Base-by-base conservation (phyloP, 2,888 invertebrate genomes). In the Celastrina argiolus region DNA sequence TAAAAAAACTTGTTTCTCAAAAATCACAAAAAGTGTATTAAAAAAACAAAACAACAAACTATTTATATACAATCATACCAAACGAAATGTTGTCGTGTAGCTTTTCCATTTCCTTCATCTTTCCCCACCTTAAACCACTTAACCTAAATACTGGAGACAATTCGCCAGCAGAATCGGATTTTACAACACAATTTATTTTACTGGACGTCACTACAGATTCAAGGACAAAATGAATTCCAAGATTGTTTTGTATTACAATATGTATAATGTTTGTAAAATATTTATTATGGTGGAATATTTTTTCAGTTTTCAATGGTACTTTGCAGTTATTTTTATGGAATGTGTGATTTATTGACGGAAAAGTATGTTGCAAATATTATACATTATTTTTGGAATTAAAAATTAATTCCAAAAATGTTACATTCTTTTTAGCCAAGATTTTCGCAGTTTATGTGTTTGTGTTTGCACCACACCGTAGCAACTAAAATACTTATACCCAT, bases 71-170 rank as follows among this genome's bases (percentile, higher is more conserved):
- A 45, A 45, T 41, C 41, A 4, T n/a, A 41, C 45, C 8, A 18
- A 8, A 18, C 45, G 45, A 45, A 3, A 45, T 45, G 4, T 26
- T 26, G 51, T 26, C 22, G 51, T 4, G 51, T 51, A 12, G 8
- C 10, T n/a, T n/a, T 51, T 12, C 14, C 5, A 45, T 22, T 22
- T 26, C 51, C 51, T 51, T 51, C 12, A 51, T 51, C 12, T 51
- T 26, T 22, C 51, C 12, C 26, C 51, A 51, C 22, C 51, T 51
- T 51, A 51, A 22, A 26, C 45, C 22, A 51, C 51, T 51, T 51
- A 51, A 51, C 51, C 51, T 26, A 51, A 51, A 51, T 51, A 51
- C 51, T 51, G 22, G 5, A 26, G 51, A 51, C 51, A 22, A 51
- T 51, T 51, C 22, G 51, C 51, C 22, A 26, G 12, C 22, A 22